Conservation (phyloP, 2,797 vertebrate species). For the Buphagus erythrorhynchus region DNA sequence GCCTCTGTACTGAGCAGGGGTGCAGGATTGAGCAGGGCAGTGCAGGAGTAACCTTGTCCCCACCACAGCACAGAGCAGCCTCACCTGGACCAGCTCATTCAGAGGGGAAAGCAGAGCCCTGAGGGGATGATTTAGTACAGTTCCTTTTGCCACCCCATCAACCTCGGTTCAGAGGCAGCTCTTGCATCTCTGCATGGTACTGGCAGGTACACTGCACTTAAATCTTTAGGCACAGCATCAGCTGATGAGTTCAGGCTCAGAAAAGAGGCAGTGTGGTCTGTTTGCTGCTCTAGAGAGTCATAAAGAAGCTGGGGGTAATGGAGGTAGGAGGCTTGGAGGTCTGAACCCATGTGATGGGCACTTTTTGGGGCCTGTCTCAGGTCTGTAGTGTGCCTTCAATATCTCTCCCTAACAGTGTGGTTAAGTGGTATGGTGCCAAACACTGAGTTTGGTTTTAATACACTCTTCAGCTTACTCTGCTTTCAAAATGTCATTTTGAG, state of each 20-base stretch:
- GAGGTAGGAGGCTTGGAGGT: background rate
- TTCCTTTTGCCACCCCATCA: background rate
- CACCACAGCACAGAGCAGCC: background rate
- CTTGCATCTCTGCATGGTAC: background rate
- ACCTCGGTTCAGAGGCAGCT: slow-evolving; percentile 1
- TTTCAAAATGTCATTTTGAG: background rate
- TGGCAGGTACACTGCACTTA: background rate
- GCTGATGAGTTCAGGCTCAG: background rate
- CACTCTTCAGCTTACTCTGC: background rate
- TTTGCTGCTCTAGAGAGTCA: background rate
- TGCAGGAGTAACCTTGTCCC: background rate
- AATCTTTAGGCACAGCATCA: background rate
- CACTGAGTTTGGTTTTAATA: background rate
- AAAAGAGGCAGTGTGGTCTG: background rate
- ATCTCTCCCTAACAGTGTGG: accelerated
- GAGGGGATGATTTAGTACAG: background rate
- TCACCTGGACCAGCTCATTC: accelerated
- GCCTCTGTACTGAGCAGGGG: accelerated
- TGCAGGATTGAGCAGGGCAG: background rate
- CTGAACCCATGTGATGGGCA: background rate
- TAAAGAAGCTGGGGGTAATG: background rate
- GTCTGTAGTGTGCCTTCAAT: background rate
- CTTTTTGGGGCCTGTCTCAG: background rate
- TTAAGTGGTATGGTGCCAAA: background rate
- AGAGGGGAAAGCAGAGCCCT: background rate